Conservation (phyloP, 2,797 vertebrate species). For the Chanos chanos region DNA sequence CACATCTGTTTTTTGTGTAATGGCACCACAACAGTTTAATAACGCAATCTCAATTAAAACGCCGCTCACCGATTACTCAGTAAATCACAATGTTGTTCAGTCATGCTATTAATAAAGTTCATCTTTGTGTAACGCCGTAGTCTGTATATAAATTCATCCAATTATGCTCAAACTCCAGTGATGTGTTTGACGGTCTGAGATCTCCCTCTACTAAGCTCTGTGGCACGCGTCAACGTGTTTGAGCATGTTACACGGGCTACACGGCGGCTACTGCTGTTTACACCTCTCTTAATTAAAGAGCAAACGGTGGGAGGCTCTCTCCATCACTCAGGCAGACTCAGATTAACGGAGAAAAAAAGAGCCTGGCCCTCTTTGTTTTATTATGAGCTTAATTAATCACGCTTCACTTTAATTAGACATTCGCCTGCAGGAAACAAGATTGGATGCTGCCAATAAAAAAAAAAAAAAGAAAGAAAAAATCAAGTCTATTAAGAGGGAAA, state of each 20-base stretch:
- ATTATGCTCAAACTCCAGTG: no score
- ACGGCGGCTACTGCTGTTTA: constrained; percentile 27
- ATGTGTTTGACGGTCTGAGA: no score
- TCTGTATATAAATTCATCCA: no score
- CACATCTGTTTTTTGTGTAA: neutral
- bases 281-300: constrained; percentile 44
- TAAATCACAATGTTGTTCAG: no score
- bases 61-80: no score
- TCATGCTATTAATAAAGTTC: no score
- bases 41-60: no score
- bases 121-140: no score
- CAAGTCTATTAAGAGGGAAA: constrained; percentile 19
- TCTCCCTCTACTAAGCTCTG: no score
- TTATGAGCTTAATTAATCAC: constrained; percentile 54
- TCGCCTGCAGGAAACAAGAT: constrained; percentile 41
- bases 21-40: neutral
- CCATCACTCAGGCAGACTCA: constrained; percentile 29
- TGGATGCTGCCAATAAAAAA: constrained; percentile 31
- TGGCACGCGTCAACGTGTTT: no score
- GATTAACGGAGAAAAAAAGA: constrained; percentile 16
- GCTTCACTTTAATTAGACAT: constrained; percentile 51
- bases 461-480: constrained; percentile 1
- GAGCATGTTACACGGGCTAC: neutral
- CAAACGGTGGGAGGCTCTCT: constrained; percentile 25
- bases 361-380: constrained; percentile 32